Evolutionary conservation across 2,113 vertebrate genomes (phyloP), one percentile per base, ranked within the genome.

Genomic region (Onychostruthus taczanowskii): DNA sequence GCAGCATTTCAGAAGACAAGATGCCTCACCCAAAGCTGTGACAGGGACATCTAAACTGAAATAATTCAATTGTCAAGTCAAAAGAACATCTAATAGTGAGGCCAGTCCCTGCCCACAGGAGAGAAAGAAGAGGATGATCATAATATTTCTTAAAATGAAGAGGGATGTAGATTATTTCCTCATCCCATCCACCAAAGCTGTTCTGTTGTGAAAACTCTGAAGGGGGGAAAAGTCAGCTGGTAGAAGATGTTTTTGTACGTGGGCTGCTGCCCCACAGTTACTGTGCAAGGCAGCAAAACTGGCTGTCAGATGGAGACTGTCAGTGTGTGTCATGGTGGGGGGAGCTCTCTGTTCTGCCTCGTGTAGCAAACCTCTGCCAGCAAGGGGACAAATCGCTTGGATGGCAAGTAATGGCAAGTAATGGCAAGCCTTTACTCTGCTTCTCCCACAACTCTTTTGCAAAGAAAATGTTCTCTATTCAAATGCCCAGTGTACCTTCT

Each of bases 201-300:
- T 66, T 77, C 26, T 67, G 22, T 33, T 66, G 43, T 13, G 69
- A 59, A 84, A 92, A 67, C 2, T 11, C 24, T 23, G 13, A 5
- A 33, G 16, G 4, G 21, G 1, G 3, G 7, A 8, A 85, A 62
- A 16, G 5, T 63, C 55, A 77, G 13, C 46, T 53, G 24, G 37
- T 9, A n/a, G 56, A 46, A 55, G 11, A 16, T 15, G 11, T 18
- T 91, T 72, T 56, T 69, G 74, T 10, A 41, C 0, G 0, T 17
- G 27, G 14, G 18, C 67, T 9, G 1, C 22, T 70, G 39, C 18
- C 47, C 27, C 0, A 0, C 16, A 22, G 8, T 46, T 39, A 21
- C 11, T 33, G 62, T 4, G 24, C 75, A 62, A 33, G 35, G 18
- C 61, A 69, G 16, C 7, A 70, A 58, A 79, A 37, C 28, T 24